phyloP scores from a whole-genome alignment of 2,888 invertebrate genomes.

The Leucoptera coffeella region DNA sequence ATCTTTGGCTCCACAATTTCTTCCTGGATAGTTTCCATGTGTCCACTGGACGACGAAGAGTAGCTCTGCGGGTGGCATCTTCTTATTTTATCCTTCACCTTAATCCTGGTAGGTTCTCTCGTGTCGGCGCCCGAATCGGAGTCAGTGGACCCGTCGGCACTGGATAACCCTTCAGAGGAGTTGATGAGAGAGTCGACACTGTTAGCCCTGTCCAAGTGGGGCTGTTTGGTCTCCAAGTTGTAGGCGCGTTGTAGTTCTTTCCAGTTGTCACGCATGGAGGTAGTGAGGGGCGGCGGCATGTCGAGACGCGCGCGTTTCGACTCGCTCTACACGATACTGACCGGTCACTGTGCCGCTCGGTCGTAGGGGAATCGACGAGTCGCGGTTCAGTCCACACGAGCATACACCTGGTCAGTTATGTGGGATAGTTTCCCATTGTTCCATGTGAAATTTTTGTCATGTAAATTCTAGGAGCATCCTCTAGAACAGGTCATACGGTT shows the following conservation, averaged over 20 bases:
- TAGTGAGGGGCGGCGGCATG: conserved; percentile 45
- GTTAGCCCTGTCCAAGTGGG: conserved; percentile 44
- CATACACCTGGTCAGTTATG: too few species aligned
- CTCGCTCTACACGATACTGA: too few species aligned
- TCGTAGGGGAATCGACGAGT: too few species aligned
- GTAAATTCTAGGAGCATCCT: too few species aligned
- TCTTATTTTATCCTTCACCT: background rate
- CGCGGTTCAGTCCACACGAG: too few species aligned
- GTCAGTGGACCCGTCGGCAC: conserved; percentile 57
- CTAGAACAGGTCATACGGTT: too few species aligned
- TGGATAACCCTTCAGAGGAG: conserved; percentile 59
- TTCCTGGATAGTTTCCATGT: conserved; percentile 79
- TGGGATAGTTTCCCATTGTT: too few species aligned
- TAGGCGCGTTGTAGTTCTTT: conserved; percentile 42
- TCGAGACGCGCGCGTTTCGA: conserved; percentile 50
- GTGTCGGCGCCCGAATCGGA: conserved; percentile 65
- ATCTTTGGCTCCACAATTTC: conserved; percentile 74
- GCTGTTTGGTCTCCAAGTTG: conserved; percentile 21
- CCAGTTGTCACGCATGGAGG: conserved; percentile 53
- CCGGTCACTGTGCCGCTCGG: too few species aligned
- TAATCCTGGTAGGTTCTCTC: conserved; percentile 30
- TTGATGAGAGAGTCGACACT: conserved; percentile 65
- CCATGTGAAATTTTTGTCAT: too few species aligned
- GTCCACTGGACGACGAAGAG: conserved; percentile 55
- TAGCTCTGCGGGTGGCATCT: conserved; percentile 41